These are phyloP conservation scores for Platyrinchus mystaceus DNA, from an alignment of 2,797 vertebrate genomes.

Conservation along the genomic window DNA sequence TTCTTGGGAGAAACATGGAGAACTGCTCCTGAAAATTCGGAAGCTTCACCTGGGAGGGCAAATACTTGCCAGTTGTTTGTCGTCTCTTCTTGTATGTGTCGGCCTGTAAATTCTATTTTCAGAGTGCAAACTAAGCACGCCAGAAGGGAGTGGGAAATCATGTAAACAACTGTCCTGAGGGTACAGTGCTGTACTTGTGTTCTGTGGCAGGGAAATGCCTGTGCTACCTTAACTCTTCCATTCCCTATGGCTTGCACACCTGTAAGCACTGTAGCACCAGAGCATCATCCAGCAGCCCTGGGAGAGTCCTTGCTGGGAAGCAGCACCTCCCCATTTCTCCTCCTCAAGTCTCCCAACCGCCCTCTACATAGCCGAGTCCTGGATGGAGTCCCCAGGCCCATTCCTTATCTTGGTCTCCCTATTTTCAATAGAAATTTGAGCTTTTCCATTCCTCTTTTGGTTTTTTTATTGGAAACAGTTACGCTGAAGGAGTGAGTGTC, in stretches of 20 bases:
- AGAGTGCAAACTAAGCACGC: not conserved
- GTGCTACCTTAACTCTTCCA: not conserved
- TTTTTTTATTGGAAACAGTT: not conserved
- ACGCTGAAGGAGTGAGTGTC: fast-evolving
- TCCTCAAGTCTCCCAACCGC: not conserved
- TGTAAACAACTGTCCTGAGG: not conserved
- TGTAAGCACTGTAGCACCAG: fast-evolving
- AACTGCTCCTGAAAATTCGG: not conserved
- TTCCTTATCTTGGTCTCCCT: not conserved
- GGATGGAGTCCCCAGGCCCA: not conserved
- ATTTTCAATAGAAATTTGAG: not conserved
- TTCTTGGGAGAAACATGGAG: not conserved
- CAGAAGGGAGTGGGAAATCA: not conserved
- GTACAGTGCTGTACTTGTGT: not conserved
- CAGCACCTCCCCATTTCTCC: fast-evolving
- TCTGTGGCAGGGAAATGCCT: not conserved
- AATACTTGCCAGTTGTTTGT: not conserved
- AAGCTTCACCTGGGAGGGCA: not conserved
- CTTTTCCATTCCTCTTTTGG: not conserved
- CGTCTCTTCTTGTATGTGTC: not conserved
- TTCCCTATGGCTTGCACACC: fast-evolving
- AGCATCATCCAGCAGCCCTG: not conserved
- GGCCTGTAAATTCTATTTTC: not conserved
- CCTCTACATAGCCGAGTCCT: not conserved
- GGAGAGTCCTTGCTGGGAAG: not conserved